Conservation (phyloP, 2,888 invertebrate species). For the Cheilosia impressa region DNA sequence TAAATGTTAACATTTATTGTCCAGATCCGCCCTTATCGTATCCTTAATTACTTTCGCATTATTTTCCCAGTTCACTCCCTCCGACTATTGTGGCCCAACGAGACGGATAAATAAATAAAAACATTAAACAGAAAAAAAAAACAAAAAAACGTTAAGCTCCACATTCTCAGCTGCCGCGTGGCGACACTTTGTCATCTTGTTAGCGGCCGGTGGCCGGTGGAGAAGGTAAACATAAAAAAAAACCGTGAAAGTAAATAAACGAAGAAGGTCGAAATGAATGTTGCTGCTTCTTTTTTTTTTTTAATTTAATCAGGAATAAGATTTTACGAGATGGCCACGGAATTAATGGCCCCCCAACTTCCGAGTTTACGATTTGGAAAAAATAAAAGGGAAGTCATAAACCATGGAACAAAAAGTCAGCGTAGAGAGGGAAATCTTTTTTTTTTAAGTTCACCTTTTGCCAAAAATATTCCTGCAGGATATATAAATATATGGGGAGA, state of each 20-base stretch:
- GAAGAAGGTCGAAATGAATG: constrained; percentile 39
- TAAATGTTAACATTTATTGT: constrained; percentile 69
- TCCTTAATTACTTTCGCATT: constrained; percentile 69
- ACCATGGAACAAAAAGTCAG: constrained; percentile 23
- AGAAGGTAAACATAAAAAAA: constrained; percentile 1
- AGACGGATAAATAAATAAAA: constrained; percentile 68
- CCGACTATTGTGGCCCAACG: background rate
- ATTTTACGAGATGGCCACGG: constrained; percentile 70
- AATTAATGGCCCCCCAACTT: constrained; percentile 72
- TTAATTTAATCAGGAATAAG: constrained; percentile 72
- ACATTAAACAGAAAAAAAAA: no score
- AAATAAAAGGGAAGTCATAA: constrained; percentile 53
- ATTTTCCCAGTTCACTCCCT: constrained; percentile 25
- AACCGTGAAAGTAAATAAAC: constrained; percentile 30
- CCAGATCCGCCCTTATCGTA: constrained; percentile 61
- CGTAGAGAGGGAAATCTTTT: background rate
- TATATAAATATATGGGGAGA: constrained; percentile 25
- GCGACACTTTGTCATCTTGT: constrained; percentile 73
- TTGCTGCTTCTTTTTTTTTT: constrained; percentile 34
- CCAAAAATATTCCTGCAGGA: constrained; percentile 14
- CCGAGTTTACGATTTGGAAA: constrained; percentile 71
- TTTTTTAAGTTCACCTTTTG: constrained; percentile 48
- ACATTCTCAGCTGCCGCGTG: constrained; percentile 55
- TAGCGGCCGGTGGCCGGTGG: constrained; percentile 56
- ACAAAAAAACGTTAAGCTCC: constrained; percentile 26